These are phyloP conservation scores for Machaerirhynchus nigripectus DNA, from an alignment of 2,113 vertebrate genomes.

Conservation along the genomic window DNA sequence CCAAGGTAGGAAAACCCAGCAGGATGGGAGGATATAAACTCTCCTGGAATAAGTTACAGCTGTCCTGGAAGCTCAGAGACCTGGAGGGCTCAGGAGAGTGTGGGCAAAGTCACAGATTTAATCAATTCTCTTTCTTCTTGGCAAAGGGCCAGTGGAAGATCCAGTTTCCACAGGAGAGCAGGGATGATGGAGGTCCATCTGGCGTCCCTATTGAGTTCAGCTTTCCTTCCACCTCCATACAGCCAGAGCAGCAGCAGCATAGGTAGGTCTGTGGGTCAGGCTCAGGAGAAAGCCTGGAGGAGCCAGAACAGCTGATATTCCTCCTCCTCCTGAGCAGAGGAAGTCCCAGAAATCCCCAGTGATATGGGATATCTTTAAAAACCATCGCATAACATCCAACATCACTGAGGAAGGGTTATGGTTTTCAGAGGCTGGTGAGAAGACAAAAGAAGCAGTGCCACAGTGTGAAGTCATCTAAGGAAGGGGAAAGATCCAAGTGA, in stretches of 20 bases:
- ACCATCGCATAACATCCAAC: neutral
- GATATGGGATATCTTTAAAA: neutral
- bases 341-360: neutral
- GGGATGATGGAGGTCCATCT: neutral
- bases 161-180: neutral
- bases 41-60: constrained; percentile 35
- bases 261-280: neutral
- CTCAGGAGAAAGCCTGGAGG: neutral
- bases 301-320: neutral
- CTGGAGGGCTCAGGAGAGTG: neutral
- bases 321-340: neutral
- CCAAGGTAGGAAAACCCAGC: constrained; percentile 51
- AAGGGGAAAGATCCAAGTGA: neutral
- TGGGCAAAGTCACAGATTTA: neutral
- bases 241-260: neutral
- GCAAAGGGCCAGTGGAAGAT: neutral
- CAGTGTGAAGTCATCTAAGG: neutral
- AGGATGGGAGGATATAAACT: constrained; percentile 7
- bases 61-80: constrained; percentile 23
- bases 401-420: neutral
- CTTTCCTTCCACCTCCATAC: neutral
- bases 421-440: neutral
- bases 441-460: neutral
- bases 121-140: neutral
- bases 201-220: neutral